Evolutionary conservation across 1,140 invertebrate genomes (phyloP).

Genomic region (Sitophilus oryzae): DNA sequence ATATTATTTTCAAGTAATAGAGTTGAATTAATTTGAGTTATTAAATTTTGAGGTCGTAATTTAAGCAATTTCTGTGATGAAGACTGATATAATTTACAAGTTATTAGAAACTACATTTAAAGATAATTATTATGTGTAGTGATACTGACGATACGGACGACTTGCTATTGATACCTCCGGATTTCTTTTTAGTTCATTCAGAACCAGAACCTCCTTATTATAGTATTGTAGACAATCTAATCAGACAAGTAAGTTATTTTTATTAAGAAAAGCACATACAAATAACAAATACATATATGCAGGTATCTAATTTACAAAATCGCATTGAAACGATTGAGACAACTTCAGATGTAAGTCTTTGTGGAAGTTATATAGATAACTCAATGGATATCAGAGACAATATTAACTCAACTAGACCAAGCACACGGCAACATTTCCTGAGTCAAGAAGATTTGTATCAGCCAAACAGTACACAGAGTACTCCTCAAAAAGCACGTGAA

Average conservation of each 20-base stretch:
- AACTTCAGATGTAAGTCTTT: slow-evolving; percentile 29
- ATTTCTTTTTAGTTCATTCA: slow-evolving; percentile 55
- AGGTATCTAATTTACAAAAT: slow-evolving; percentile 48
- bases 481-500: slow-evolving; percentile 38
- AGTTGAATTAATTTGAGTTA: too few species aligned
- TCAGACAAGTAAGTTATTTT: slow-evolving; percentile 50
- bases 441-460: slow-evolving; percentile 37
- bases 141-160: slow-evolving; percentile 78
- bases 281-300: background rate
- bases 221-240: slow-evolving; percentile 54
- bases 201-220: slow-evolving; percentile 34
- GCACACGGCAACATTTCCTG: slow-evolving; percentile 24
- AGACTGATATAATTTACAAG: background rate
- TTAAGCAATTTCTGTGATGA: slow-evolving; percentile 7
- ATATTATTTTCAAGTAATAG: too few species aligned
- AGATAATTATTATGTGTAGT: slow-evolving; percentile 54
- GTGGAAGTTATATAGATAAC: slow-evolving; percentile 27
- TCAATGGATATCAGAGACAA: slow-evolving; percentile 17
- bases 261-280: background rate
- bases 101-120: background rate
- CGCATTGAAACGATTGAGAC: slow-evolving; percentile 50
- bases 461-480: slow-evolving; percentile 36
- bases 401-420: slow-evolving; percentile 21
- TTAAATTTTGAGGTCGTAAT: too few species aligned
- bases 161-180: slow-evolving; percentile 67